phyloP scores from a whole-genome alignment of 2,888 invertebrate genomes.

The Synergus laeviventris region DNA sequence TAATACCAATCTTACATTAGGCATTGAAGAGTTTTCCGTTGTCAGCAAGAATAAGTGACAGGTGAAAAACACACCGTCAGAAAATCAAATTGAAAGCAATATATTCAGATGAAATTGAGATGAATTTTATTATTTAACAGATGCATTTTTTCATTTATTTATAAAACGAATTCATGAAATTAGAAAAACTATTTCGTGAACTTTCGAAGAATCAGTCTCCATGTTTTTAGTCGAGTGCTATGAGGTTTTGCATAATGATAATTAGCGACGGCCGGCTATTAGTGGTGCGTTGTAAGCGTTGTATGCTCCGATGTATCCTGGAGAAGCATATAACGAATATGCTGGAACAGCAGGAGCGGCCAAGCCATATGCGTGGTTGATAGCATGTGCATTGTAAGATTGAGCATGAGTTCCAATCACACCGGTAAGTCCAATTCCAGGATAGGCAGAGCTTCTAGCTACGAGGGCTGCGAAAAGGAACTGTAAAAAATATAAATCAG shows the following conservation, averaged over 20 bases:
- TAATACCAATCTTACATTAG: too few species aligned
- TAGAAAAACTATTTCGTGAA: not conserved
- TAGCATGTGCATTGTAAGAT: conserved; percentile 85
- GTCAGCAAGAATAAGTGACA: too few species aligned
- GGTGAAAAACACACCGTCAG: too few species aligned
- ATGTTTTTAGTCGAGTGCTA: conserved; percentile 47
- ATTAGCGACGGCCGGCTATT: conserved; percentile 64
- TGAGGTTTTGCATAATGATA: not conserved
- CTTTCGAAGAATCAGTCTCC: not conserved
- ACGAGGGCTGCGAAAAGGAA: conserved; percentile 66
- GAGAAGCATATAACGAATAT: conserved; percentile 58
- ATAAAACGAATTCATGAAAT: not conserved
- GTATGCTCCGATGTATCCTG: conserved; percentile 57
- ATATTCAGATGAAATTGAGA: not conserved
- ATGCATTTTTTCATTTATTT: not conserved
- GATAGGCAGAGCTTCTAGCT: conserved; percentile 67
- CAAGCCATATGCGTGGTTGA: conserved; percentile 86
- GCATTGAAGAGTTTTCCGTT: too few species aligned
- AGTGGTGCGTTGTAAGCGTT: conserved; percentile 61
- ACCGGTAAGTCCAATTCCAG: conserved; percentile 76
- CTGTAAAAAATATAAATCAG: conserved; percentile 53
- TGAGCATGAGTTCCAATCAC: conserved; percentile 85
- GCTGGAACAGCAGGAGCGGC: conserved; percentile 76
- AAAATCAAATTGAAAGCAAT: too few species aligned
- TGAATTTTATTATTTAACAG: not conserved